Conservation (phyloP, 2,797 vertebrate species). For the Gymnoscopelus braueri region DNA sequence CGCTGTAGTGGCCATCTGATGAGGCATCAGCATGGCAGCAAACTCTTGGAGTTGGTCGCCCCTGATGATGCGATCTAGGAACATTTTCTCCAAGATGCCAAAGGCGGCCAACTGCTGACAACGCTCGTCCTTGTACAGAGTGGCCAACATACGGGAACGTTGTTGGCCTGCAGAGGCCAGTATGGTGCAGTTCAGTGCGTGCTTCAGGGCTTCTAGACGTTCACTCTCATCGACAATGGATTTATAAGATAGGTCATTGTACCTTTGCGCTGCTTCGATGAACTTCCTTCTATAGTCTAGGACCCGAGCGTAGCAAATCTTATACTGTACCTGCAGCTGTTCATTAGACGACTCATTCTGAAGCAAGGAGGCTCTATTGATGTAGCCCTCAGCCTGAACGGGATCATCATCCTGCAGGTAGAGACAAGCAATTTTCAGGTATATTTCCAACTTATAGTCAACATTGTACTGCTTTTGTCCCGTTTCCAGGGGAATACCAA, state of each 20-base stretch:
- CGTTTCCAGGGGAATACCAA: too few species aligned
- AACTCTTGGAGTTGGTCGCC: slow-evolving; percentile 98
- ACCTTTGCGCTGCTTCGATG: slow-evolving; percentile 96
- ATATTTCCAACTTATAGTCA: too few species aligned
- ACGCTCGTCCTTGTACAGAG: slow-evolving; percentile 98
- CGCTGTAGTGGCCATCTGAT: slow-evolving; percentile 97
- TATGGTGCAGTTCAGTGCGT: slow-evolving; percentile 97
- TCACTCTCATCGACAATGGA: slow-evolving; percentile 97
- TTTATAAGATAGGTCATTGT: slow-evolving; percentile 98
- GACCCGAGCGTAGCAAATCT: slow-evolving; percentile 98
- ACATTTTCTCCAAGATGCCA: slow-evolving; percentile 98
- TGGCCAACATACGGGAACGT: slow-evolving; percentile 98
- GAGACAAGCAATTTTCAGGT: slow-evolving; percentile 51
- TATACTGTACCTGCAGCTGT: slow-evolving; percentile 98
- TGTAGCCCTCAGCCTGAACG: slow-evolving; percentile 97
- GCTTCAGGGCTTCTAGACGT: slow-evolving; percentile 95
- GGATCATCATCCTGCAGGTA: slow-evolving; percentile 98
- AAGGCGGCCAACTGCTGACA: slow-evolving; percentile 98
- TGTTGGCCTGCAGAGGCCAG: slow-evolving; percentile 98
- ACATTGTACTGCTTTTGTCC: too few species aligned
- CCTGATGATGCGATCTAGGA: slow-evolving; percentile 96
- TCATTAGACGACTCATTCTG: slow-evolving; percentile 99
- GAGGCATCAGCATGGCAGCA: slow-evolving; percentile 98
- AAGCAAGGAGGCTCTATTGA: slow-evolving; percentile 96
- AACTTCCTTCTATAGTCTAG: slow-evolving; percentile 98